Base-by-base conservation (phyloP, 1,140 invertebrate species). In the Hylyphantes graminicola region DNA sequence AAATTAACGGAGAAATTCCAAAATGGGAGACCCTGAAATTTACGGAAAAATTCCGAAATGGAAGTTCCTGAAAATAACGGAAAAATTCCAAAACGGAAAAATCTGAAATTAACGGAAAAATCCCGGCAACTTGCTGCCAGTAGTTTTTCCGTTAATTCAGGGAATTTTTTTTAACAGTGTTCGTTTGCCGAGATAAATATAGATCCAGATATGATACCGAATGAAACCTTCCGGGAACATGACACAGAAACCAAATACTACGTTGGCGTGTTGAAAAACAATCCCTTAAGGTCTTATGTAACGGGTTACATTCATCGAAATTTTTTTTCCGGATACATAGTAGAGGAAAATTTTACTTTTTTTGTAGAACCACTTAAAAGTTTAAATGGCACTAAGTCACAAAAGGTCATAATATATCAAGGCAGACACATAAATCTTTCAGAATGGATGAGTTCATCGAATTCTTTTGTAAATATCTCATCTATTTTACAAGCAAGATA, bases 391-490 rank as follows among this genome's bases (percentile, higher is more conserved):
- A 65, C 57, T 7, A 11, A 15, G 57, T 53, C 70, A 57, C 7
- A 63, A 2, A 74, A 74, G 59, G 53, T 75, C 19, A n/a, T 54
- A 54, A 54, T 83, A 10, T 75, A 83, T 57, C 74, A 54, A 74
- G 59, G 5, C 51, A 21, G 55, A 67, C 10, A 83, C 48, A 13
- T 83, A 17, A 11, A 48, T 13, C 12, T 61, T 12, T 0, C 53
- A 35, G 1, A 17, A 5, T 1, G 7, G 54, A 81, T 63, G 21
- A 13, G 13, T 11, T 55, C 54, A 55, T 12, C 48, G 10, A 17
- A 50, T 64, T n/a, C 57, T 7, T n/a, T 48, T 15, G 21, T 48
- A 17, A 17, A 70, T 11, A 35, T 63, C 7, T 57, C 35, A 51
- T 15, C 51, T 15, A 19, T 75, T 51, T 19, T 53, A n/a, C 75